phyloP scores from a whole-genome alignment of 2,888 invertebrate species.

The Aquatica leii region DNA sequence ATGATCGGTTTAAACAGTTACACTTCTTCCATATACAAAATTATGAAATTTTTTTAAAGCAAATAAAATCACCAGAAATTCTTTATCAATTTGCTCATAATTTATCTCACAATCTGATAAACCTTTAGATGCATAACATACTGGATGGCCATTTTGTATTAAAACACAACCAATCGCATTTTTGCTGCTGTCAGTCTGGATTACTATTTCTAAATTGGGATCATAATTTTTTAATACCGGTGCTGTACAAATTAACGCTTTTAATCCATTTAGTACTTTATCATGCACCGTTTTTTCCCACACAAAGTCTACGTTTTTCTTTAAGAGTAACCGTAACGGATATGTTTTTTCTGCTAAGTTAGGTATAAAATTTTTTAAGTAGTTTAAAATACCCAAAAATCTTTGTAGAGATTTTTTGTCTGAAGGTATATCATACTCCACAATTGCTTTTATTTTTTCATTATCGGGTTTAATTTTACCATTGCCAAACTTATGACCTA shows the following conservation, averaged over 20 bases:
- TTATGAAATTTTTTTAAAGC: slow-evolving; percentile 24
- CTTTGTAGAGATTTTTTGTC: slow-evolving; percentile 20
- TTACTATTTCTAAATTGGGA: neutral
- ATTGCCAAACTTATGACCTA: slow-evolving; percentile 14
- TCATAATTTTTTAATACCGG: slow-evolving; percentile 4
- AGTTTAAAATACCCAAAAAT: slow-evolving; percentile 21
- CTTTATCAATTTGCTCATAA: slow-evolving; percentile 28
- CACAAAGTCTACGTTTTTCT: slow-evolving; percentile 3
- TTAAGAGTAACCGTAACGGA: slow-evolving; percentile 11
- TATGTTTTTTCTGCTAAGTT: slow-evolving; percentile 15
- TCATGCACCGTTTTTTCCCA: neutral
- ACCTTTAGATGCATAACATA: slow-evolving; percentile 20
- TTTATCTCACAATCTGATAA: slow-evolving; percentile 16
- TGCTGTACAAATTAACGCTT: neutral
- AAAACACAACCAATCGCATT: slow-evolving; percentile 3
- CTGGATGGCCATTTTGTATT: slow-evolving; percentile 11
- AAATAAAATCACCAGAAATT: slow-evolving; percentile 22
- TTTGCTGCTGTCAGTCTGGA: slow-evolving; percentile 5
- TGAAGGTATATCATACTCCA: slow-evolving; percentile 2
- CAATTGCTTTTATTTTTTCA: slow-evolving; percentile 6
- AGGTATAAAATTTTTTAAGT: slow-evolving; percentile 17
- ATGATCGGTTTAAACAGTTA: slow-evolving; percentile 22
- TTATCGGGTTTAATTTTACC: neutral
- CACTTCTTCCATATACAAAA: slow-evolving; percentile 19
- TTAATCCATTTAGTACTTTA: neutral